These are phyloP conservation scores for Tipula helvola DNA, from an alignment of 2,888 invertebrate genomes.

Conservation along the genomic window DNA sequence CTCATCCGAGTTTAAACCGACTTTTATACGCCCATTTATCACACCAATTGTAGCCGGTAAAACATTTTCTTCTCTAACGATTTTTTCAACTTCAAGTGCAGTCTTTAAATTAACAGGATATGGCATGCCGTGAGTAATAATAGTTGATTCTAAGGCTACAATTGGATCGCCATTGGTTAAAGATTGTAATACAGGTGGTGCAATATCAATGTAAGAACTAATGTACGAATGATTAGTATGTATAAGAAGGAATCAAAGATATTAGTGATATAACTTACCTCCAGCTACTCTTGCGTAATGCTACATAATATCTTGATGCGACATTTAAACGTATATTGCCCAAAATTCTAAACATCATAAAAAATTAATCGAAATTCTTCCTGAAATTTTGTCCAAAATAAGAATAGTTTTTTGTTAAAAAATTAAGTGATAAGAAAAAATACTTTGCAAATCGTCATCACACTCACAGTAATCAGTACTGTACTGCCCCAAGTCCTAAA, in stretches of 20 bases:
- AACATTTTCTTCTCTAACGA: slow-evolving; percentile 66
- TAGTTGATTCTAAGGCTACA: slow-evolving; percentile 93
- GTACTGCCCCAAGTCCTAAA: too few species aligned
- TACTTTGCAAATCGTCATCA: too few species aligned
- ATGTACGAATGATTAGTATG: neutral
- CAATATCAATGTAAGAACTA: slow-evolving; percentile 32
- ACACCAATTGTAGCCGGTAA: slow-evolving; percentile 89
- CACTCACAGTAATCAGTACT: too few species aligned
- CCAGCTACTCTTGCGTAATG: neutral
- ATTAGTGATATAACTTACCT: neutral
- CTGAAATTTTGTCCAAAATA: neutral
- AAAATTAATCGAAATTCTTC: neutral
- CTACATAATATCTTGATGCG: neutral
- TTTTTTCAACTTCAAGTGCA: slow-evolving; percentile 66
- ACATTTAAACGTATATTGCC: neutral
- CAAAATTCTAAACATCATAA: neutral
- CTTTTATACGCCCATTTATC: slow-evolving; percentile 65
- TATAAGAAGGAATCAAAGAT: neutral
- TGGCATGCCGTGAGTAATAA: slow-evolving; percentile 98
- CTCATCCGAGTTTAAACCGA: slow-evolving; percentile 46
- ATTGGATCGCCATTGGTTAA: slow-evolving; percentile 53
- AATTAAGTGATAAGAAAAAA: neutral
- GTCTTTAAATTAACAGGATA: slow-evolving; percentile 82
- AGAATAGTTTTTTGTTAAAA: neutral
- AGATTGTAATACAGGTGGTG: slow-evolving; percentile 53